phyloP scores from a whole-genome alignment of 2,113 vertebrate species.

The Fulmarus glacialis region DNA sequence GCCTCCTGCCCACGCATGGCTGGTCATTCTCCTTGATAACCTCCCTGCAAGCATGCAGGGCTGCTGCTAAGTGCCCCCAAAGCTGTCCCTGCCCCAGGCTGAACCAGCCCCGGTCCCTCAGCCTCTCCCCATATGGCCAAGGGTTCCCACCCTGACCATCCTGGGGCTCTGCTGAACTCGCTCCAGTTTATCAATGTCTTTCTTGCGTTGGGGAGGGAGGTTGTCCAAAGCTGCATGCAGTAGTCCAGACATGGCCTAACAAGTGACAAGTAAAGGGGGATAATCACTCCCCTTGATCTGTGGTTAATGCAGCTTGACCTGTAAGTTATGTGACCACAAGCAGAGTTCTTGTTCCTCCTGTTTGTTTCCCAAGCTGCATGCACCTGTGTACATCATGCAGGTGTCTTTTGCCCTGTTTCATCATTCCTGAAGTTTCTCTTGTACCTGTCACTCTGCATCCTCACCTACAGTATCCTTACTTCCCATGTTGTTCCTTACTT shows the following conservation, averaged over 20 bases:
- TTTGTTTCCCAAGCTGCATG: neutral
- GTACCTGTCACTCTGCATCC: neutral
- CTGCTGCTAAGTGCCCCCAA: neutral
- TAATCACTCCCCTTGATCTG: neutral
- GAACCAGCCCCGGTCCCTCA: neutral
- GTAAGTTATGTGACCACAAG: neutral
- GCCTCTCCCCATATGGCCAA: neutral
- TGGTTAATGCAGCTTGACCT: neutral
- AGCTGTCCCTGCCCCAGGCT: neutral
- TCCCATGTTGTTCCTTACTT: neutral
- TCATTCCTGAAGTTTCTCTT: neutral
- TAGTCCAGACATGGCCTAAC: neutral
- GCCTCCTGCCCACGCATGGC: rapidly evolving
- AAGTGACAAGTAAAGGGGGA: neutral
- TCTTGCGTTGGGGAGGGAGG: neutral
- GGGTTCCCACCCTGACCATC: neutral
- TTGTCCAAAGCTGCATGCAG: neutral
- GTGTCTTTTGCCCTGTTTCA: neutral
- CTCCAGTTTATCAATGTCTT: neutral
- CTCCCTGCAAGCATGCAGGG: rapidly evolving
- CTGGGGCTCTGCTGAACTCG: neutral
- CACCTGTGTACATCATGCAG: neutral
- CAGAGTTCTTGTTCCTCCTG: neutral
- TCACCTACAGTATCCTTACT: neutral
- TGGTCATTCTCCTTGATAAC: rapidly evolving